These are phyloP conservation scores for Pollimyrus isidori DNA, from an alignment of 2,113 vertebrate genomes.

Conservation along the genomic window DNA sequence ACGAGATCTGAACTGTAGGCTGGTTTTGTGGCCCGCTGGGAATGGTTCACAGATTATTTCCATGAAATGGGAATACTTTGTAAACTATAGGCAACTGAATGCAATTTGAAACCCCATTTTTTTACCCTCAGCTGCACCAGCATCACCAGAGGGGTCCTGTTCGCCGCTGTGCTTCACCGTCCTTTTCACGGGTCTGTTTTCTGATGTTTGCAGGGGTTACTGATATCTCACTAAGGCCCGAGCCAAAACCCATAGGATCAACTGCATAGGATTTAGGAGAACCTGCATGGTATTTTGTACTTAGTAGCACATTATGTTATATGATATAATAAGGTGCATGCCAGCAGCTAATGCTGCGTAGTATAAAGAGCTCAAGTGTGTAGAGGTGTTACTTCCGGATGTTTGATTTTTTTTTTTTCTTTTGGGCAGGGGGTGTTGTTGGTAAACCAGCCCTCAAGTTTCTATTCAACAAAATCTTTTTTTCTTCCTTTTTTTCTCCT, in stretches of 20 bases:
- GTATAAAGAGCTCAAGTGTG: not conserved
- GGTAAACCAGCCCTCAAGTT: not conserved
- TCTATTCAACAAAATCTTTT: not conserved
- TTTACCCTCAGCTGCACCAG: not conserved
- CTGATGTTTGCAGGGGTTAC: not conserved
- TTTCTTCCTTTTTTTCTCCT: not conserved
- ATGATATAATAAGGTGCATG: not conserved
- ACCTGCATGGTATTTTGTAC: not conserved
- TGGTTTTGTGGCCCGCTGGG: constrained; percentile 59
- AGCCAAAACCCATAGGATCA: not conserved
- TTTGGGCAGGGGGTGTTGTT: not conserved
- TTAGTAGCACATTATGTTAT: not conserved
- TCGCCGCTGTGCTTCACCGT: not conserved
- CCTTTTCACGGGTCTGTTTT: not conserved
- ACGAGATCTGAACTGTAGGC: constrained; percentile 71
- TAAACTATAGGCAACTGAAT: constrained; percentile 20
- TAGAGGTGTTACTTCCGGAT: not conserved
- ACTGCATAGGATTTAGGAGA: too few relatives aligned
- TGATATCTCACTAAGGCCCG: not conserved
- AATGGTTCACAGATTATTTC: constrained; percentile 65
- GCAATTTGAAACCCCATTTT: constrained; percentile 14
- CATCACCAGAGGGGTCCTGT: not conserved
- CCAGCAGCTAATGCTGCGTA: not conserved
- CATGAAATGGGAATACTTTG: constrained; percentile 43
- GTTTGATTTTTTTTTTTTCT: not conserved